phyloP scores from a whole-genome alignment of 1,140 invertebrate genomes.

The Dysdera silvatica region DNA sequence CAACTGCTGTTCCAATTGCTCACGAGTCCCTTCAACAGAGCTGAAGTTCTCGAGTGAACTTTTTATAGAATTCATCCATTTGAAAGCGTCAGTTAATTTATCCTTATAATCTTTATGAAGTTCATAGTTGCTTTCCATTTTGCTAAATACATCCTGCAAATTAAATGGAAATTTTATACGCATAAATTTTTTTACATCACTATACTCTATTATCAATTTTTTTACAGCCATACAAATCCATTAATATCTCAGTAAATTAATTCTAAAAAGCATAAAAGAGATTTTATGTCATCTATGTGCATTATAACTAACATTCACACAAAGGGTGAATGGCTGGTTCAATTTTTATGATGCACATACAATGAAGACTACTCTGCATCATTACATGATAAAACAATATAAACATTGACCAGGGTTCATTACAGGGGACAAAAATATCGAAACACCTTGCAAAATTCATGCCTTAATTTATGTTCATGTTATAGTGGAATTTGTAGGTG shows the following conservation, averaged over 20 bases:
- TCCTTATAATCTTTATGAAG: slow-evolving; percentile 77
- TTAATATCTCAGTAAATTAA: background rate
- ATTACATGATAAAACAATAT: no score
- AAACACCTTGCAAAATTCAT: no score
- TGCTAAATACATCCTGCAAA: slow-evolving; percentile 70
- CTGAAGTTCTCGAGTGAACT: slow-evolving; percentile 62
- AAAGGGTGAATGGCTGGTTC: no score
- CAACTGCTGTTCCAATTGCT: slow-evolving; percentile 70
- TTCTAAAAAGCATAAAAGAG: no score
- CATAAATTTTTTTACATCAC: background rate
- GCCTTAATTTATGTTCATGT: no score
- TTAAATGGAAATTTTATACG: background rate
- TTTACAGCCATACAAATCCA: background rate
- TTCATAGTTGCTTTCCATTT: slow-evolving; percentile 79
- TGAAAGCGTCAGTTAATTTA: slow-evolving; percentile 66
- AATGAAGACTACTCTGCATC: no score
- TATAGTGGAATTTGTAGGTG: no score
- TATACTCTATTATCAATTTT: background rate
- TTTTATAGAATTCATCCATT: slow-evolving; percentile 81
- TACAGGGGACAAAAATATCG: no score
- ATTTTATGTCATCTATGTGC: no score
- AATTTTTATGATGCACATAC: no score
- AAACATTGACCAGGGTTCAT: no score
- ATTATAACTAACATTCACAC: no score
- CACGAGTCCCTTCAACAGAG: slow-evolving; percentile 59